A percentile compares a stretch with the other conserved stretches of the same genome.
Evolutionary conservation across 2,888 invertebrate genomes (phyloP).

Genomic region (Metallyticus violacea): DNA sequence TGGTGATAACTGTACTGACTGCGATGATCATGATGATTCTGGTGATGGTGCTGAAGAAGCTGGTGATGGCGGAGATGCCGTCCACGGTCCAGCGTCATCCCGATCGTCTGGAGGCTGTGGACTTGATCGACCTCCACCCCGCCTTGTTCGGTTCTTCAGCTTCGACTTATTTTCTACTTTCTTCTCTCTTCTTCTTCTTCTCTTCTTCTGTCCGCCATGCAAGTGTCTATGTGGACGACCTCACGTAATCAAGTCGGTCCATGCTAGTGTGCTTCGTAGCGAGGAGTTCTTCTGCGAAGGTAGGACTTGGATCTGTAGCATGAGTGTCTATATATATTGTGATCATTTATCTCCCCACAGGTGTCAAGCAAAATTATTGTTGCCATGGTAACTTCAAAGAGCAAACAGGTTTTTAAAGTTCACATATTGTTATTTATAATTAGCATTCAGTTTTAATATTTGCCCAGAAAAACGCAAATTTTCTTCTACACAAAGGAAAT

Average conservation of each 20-base stretch:
- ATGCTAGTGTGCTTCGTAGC: conserved; percentile 40
- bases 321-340: conserved; percentile 3
- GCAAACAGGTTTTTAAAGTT: too few species aligned
- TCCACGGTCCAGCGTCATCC: not conserved
- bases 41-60: not conserved
- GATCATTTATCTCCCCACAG: too few species aligned
- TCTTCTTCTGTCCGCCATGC: conserved; percentile 43
- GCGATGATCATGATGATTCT: not conserved
- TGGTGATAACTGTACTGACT: not conserved
- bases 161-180: not conserved
- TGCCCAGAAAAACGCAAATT: too few species aligned
- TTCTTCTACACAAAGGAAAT: too few species aligned
- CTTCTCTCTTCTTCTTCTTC: not conserved
- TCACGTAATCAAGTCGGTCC: conserved; percentile 43
- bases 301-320: conserved; percentile 28
- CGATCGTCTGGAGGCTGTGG: not conserved
- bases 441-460: too few species aligned
- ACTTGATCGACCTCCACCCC: not conserved
- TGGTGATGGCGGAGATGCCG: not conserved
- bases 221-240: conserved; percentile 50
- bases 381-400: too few species aligned
- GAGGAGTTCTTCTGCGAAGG: conserved; percentile 31
- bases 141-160: not conserved
- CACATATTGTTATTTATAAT: too few species aligned
- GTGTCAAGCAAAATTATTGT: too few species aligned